Evolutionary conservation across 2,797 vertebrate species (phyloP).

Genomic region (Labeo calbasu): DNA sequence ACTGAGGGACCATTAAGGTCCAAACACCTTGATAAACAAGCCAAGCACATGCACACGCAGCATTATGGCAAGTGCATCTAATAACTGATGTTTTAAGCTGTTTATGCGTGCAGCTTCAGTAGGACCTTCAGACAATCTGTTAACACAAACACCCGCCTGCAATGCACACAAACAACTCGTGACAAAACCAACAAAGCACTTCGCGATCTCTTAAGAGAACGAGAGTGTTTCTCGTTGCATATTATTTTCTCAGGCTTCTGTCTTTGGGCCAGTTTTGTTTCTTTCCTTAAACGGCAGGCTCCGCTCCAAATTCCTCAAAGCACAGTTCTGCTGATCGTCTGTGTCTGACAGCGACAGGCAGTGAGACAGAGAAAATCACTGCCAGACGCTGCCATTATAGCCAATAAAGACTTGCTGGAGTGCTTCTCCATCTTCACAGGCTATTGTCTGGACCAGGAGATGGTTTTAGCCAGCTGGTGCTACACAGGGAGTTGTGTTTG

Average conservation of each 20-base stretch:
- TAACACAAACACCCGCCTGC: constrained; percentile 40
- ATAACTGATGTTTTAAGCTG: constrained; percentile 44
- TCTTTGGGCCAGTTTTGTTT: constrained; percentile 33
- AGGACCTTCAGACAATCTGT: constrained; percentile 28
- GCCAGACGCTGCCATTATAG: constrained; percentile 35
- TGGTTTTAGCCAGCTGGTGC: background rate
- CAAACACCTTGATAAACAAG: constrained; percentile 17
- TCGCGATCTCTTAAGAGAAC: background rate
- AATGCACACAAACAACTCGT: constrained; percentile 41
- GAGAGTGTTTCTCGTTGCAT: constrained; percentile 7
- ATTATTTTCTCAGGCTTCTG: constrained; percentile 28
- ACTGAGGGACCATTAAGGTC: constrained; percentile 8
- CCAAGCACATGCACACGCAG: background rate
- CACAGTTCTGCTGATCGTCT: constrained; percentile 6
- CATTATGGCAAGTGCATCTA: constrained; percentile 45
- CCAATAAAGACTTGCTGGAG: constrained; percentile 36
- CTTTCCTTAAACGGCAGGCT: constrained; percentile 22
- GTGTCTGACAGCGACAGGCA: constrained; percentile 20
- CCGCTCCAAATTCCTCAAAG: constrained; percentile 35
- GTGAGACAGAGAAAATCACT: constrained; percentile 23
- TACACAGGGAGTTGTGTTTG: background rate
- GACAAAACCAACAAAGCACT: constrained; percentile 36
- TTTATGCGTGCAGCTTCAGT: constrained; percentile 15
- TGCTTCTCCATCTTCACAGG: constrained; percentile 33
- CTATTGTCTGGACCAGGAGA: constrained; percentile 25